Evolutionary conservation across 2,797 vertebrate species (phyloP).

Genomic region (Sebastes diaconus): DNA sequence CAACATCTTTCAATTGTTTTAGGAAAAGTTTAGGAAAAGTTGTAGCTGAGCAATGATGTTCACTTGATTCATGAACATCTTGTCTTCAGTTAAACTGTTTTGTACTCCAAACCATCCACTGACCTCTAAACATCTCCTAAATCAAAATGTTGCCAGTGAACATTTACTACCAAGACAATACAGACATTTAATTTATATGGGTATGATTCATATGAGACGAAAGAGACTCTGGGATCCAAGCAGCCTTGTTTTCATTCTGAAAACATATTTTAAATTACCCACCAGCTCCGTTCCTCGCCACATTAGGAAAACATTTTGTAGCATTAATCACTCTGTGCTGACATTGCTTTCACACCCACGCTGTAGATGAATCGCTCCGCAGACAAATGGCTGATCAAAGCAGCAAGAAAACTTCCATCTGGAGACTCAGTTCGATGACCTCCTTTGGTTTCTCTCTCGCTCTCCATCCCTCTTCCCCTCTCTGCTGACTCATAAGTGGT

Average conservation of each 20-base stretch:
- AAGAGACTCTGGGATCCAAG: neutral
- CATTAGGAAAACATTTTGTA: constrained; percentile 39
- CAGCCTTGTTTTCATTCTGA: constrained; percentile 16
- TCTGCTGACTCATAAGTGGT: constrained; percentile 46
- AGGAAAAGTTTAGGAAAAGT: neutral
- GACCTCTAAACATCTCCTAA: neutral
- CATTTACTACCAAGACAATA: neutral
- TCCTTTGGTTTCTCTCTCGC: constrained; percentile 25
- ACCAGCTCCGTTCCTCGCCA: constrained; percentile 4
- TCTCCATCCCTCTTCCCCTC: constrained; percentile 2
- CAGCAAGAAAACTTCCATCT: constrained; percentile 24
- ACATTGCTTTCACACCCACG: constrained; percentile 47
- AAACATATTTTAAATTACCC: constrained; percentile 40
- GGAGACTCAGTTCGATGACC: constrained; percentile 34
- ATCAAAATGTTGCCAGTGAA: neutral
- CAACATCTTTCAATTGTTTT: neutral
- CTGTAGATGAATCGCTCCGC: constrained; percentile 35
- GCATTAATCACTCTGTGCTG: constrained; percentile 59
- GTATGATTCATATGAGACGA: neutral
- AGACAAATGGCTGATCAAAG: constrained; percentile 55
- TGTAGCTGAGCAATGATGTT: neutral
- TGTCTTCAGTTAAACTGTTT: too few species aligned
- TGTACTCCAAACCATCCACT: neutral
- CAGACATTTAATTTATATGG: neutral
- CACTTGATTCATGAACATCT: neutral